Conservation (phyloP, 2,113 vertebrate genomes). For the Poicephalus meyeri region DNA sequence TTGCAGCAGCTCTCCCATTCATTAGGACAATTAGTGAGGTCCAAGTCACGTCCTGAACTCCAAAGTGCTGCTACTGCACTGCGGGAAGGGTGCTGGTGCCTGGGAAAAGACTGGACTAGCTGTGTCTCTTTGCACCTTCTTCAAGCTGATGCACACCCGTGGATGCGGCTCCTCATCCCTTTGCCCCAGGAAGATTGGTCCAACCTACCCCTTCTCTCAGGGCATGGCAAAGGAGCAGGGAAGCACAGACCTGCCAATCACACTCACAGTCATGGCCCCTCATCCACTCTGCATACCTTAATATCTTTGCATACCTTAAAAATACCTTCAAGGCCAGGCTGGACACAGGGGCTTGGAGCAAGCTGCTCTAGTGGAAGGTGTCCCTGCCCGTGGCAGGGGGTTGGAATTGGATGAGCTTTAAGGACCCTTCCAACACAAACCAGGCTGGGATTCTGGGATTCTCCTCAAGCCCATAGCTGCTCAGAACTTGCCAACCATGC, state of each 20-base stretch:
- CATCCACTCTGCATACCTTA: neutral
- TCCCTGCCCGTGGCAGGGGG: neutral
- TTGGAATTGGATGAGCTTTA: neutral
- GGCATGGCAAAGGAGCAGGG: neutral
- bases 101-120: neutral
- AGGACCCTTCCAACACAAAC: neutral
- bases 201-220: neutral
- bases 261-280: accelerated
- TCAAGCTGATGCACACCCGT: accelerated
- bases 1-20: neutral
- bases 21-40: neutral
- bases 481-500: neutral
- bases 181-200: neutral
- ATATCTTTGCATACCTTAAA: neutral
- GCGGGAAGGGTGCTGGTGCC: neutral
- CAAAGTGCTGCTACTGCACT: neutral
- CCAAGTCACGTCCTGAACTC: neutral
- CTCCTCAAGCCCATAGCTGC: neutral
- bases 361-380: neutral
- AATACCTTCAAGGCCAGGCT: neutral
- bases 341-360: neutral
- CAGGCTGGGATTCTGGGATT: neutral
- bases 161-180: neutral
- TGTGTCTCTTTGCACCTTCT: neutral
- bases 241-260: neutral